phyloP scores from a whole-genome alignment of 1,140 invertebrate species.

The Pseudomyrmex gracilis region DNA sequence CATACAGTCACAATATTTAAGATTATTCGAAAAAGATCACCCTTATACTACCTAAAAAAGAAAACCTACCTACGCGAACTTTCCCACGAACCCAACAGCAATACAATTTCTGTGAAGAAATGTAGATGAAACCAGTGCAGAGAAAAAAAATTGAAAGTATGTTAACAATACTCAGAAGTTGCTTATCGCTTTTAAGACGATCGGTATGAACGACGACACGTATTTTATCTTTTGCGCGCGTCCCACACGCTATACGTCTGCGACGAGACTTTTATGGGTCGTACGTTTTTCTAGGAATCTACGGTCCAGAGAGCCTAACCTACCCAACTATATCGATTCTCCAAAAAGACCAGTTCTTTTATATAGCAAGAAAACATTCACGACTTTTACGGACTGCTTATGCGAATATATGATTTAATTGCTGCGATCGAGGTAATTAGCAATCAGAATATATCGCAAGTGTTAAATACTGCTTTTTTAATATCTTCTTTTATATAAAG shows the following conservation, averaged over 20 bases:
- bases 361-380: background rate
- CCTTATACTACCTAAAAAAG: slow-evolving; percentile 8
- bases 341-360: background rate
- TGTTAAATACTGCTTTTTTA: background rate
- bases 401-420: background rate
- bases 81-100: slow-evolving; percentile 20
- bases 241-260: slow-evolving; percentile 11
- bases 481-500: background rate
- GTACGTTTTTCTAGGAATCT: background rate
- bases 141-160: slow-evolving; percentile 6
- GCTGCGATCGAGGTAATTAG: background rate
- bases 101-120: slow-evolving; percentile 3
- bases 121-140: too few species aligned
- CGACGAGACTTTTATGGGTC: background rate
- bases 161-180: background rate
- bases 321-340: background rate
- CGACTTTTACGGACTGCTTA: slow-evolving; percentile 14
- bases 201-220: slow-evolving; percentile 8
- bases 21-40: slow-evolving; percentile 74
- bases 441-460: background rate
- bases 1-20: slow-evolving; percentile 74
- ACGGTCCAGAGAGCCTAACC: background rate
- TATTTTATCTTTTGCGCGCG: slow-evolving; percentile 36
- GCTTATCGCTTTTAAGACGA: slow-evolving; percentile 3
- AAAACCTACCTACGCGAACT: background rate